phyloP scores from a whole-genome alignment of 2,113 vertebrate genomes.

The Prietella phreatophila region DNA sequence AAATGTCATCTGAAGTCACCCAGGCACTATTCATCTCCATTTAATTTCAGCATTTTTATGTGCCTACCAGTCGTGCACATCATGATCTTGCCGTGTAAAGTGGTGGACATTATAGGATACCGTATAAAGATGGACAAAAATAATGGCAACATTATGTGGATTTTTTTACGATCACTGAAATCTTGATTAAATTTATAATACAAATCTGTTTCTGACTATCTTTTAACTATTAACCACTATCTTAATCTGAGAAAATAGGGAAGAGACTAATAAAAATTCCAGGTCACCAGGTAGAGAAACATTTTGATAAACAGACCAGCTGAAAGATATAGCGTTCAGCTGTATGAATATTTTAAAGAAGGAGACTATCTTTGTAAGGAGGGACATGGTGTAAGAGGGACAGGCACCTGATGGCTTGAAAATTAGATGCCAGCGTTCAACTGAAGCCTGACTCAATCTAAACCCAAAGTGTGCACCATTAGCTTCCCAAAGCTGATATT shows the following conservation, averaged over 20 bases:
- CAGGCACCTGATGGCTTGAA: slow-evolving; percentile 16
- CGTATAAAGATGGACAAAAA: slow-evolving; percentile 44
- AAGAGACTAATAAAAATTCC: not conserved
- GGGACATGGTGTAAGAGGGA: not conserved
- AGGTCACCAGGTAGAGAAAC: not conserved
- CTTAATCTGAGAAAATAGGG: not conserved
- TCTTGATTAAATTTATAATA: not conserved
- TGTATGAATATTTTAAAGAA: slow-evolving; percentile 3
- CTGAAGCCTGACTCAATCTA: slow-evolving; percentile 15
- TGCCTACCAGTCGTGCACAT: slow-evolving; percentile 40
- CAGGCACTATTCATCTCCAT: slow-evolving; percentile 66
- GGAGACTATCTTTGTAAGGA: not conserved
- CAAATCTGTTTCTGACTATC: not conserved
- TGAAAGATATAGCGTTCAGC: not conserved
- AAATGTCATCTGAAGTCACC: slow-evolving; percentile 65
- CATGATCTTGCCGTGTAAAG: slow-evolving; percentile 49
- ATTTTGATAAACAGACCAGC: not conserved
- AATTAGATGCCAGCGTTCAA: slow-evolving; percentile 15
- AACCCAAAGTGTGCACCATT: slow-evolving; percentile 23
- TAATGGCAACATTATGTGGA: not conserved
- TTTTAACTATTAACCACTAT: not conserved
- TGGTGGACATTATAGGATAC: slow-evolving; percentile 48
- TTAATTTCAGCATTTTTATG: slow-evolving; percentile 60
- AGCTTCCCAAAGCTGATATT: slow-evolving; percentile 26
- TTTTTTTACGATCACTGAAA: not conserved